phyloP scores from a whole-genome alignment of 2,888 invertebrate genomes.

The Lepidocyrtoides sp. region DNA sequence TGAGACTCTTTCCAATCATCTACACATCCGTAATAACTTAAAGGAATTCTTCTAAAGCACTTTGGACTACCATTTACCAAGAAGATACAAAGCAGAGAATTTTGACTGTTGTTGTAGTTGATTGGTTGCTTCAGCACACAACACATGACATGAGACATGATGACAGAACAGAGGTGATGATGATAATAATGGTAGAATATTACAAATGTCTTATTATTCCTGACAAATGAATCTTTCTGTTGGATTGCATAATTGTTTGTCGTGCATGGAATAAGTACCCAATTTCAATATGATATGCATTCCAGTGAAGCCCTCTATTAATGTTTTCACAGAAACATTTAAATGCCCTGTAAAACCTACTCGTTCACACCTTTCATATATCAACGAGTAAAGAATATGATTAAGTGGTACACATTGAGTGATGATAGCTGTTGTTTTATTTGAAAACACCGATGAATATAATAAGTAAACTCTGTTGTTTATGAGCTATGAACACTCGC shows the following conservation, averaged over 20 bases:
- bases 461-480: neutral
- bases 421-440: conserved; percentile 4
- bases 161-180: too few species aligned
- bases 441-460: neutral
- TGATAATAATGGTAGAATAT: conserved; percentile 3
- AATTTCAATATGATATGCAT: too few species aligned
- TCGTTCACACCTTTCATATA: neutral
- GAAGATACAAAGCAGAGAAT: neutral
- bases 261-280: too few species aligned
- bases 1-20: neutral
- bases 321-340: too few species aligned
- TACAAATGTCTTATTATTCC: neutral
- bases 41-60: conserved; percentile 9
- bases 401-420: neutral
- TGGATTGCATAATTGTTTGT: too few species aligned
- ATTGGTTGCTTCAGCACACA: neutral
- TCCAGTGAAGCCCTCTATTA: too few species aligned
- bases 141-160: too few species aligned
- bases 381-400: neutral
- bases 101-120: neutral
- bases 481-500: neutral
- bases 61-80: too few species aligned
- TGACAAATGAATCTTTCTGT: conserved; percentile 6
- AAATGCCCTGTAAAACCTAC: neutral
- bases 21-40: neutral